phyloP scores from a whole-genome alignment of 2,888 invertebrate species.

The Dicycla oo region DNA sequence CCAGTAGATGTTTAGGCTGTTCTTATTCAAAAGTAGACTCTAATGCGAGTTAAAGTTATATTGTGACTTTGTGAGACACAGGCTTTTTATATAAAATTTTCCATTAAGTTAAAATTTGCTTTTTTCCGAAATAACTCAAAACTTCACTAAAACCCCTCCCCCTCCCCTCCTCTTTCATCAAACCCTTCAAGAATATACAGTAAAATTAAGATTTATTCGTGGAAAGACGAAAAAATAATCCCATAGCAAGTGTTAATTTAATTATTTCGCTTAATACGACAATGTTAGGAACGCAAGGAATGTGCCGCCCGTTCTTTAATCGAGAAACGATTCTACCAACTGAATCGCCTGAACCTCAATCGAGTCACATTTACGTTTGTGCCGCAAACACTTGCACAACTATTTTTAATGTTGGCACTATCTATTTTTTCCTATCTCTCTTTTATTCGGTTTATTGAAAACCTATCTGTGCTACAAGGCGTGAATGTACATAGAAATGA shows the following conservation, averaged over 20 bases:
- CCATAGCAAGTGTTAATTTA: slow-evolving; percentile 72
- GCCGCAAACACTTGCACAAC: slow-evolving; percentile 48
- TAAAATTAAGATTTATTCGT: slow-evolving; percentile 62
- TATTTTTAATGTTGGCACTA: slow-evolving; percentile 68
- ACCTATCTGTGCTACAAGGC: slow-evolving; percentile 36
- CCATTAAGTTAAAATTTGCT: neutral
- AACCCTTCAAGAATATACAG: slow-evolving; percentile 41
- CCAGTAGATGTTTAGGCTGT: neutral
- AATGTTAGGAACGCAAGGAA: slow-evolving; percentile 66
- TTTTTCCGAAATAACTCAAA: neutral
- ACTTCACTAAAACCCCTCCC: neutral
- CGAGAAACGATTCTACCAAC: slow-evolving; percentile 77
- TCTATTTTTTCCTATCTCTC: slow-evolving; percentile 50
- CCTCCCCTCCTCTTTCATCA: neutral
- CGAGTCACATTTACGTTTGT: slow-evolving; percentile 66
- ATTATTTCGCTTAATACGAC: slow-evolving; percentile 74
- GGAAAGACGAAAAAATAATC: slow-evolving; percentile 61
- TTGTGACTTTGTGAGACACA: neutral
- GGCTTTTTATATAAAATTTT: too few species aligned
- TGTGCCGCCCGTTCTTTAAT: slow-evolving; percentile 71
- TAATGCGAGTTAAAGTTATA: neutral
- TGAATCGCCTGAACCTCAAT: slow-evolving; percentile 48
- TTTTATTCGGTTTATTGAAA: slow-evolving; percentile 49
- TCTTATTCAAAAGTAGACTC: neutral
- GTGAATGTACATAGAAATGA: slow-evolving; percentile 27